Conservation (phyloP, 37 sponge, comb jelly and placozoan genomes). For the Aphrocallistes beatrix region DNA sequence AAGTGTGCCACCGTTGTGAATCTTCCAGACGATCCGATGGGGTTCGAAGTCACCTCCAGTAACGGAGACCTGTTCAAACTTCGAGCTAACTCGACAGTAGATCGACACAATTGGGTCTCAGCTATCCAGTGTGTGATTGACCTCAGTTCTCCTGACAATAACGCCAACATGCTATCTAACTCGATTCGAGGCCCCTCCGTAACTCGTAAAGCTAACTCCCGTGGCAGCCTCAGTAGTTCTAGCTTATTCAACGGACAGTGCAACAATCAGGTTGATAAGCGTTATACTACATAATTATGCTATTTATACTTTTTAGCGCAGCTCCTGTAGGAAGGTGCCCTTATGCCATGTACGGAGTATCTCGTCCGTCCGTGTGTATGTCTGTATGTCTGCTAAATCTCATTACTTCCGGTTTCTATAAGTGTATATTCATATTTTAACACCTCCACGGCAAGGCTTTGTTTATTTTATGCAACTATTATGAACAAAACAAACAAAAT, state of each 20-base stretch:
- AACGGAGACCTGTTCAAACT: neutral
- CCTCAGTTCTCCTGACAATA: neutral
- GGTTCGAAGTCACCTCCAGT: neutral
- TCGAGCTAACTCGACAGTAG: neutral
- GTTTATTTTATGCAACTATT: too few species aligned
- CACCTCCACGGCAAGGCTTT: too few species aligned
- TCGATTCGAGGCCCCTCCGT: neutral
- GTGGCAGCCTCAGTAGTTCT: neutral
- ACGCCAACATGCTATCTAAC: neutral
- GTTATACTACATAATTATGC: too few species aligned
- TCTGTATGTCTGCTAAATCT: too few species aligned
- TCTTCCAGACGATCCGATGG: neutral
- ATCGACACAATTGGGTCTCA: neutral
- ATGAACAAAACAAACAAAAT: too few species aligned
- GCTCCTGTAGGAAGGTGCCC: too few species aligned
- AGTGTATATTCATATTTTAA: too few species aligned
- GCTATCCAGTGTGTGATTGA: neutral
- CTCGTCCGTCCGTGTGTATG: too few species aligned
- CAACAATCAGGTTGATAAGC: neutral
- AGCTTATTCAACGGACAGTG: neutral
- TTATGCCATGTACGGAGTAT: too few species aligned
- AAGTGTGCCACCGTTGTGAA: neutral
- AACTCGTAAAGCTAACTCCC: neutral
- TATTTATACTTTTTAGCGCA: too few species aligned
- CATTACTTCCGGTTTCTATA: too few species aligned